Base-by-base conservation (phyloP, 2,113 vertebrate genomes). In the Lynx canadensis region DNA sequence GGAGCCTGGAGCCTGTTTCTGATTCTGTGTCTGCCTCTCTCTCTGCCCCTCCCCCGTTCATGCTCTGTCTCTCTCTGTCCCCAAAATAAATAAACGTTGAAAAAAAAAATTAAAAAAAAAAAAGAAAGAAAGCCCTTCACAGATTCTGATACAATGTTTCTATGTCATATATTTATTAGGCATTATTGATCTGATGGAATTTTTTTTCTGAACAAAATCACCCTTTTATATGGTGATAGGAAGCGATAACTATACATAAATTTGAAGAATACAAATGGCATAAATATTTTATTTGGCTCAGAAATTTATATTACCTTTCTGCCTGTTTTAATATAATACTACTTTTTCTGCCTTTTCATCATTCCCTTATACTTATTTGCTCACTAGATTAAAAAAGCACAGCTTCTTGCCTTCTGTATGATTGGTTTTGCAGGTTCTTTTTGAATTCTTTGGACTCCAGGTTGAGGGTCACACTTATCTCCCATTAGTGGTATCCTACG, bases 261-360 rank as follows among this genome's bases (percentile, higher is more conserved):
- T 78, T 89, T 91, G 4, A 87, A 80, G 55, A 89, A 81, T 65
- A 84, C 36, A 18, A 12, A 23, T 31, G 14, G 6, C 33, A 19
- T 79, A 81, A 90, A 57, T 76, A 89, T 86, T 88, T 83, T 89
- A 23, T 94, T 83, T 92, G 69, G 45, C 33, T 91, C 80, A 71
- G 69, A 92, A 63, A 57, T 92, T 92, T 31, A 3, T 86, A n/a
- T 76, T 55, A 60, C 45, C 52, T 55, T 73, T 84, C 60, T 55
- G 33, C 5, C 38, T n/a, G 19, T 71, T 93, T 85, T 48, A 85
- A 9, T 33, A 38, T 66, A 60, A 6, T 21, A 14, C 60, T 57
- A 45, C 63, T 48, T 94, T 71, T 68, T 63, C 55, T 81, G 25
- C 60, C 41, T 95, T 89, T 23, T 4, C 10, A 23, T 65, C 57